Evolutionary conservation across 2,888 invertebrate genomes (phyloP).

Genomic region (Ypsolopha sequella): DNA sequence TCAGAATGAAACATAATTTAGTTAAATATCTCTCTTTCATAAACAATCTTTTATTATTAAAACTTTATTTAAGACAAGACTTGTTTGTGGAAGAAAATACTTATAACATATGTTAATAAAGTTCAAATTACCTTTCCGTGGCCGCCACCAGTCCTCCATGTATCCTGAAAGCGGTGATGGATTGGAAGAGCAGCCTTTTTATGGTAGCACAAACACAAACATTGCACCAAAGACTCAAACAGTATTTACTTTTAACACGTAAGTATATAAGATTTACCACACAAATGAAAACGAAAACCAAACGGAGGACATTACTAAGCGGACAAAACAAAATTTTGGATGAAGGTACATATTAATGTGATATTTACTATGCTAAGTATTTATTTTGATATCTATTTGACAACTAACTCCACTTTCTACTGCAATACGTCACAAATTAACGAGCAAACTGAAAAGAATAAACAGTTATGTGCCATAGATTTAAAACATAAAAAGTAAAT

Average conservation of each 20-base stretch:
- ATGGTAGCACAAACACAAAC: slow-evolving; percentile 72
- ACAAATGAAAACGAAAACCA: background rate
- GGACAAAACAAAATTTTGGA: background rate
- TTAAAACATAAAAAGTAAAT: slow-evolving; percentile 54
- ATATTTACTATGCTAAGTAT: background rate
- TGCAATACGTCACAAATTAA: no score
- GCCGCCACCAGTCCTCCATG: slow-evolving; percentile 98
- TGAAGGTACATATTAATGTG: background rate
- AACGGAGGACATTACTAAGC: background rate
- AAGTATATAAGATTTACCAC: background rate
- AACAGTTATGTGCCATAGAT: slow-evolving; percentile 30
- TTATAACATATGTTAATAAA: background rate
- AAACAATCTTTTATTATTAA: no score
- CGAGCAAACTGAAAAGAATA: slow-evolving; percentile 20
- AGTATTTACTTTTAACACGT: slow-evolving; percentile 57
- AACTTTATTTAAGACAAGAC: background rate
- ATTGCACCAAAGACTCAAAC: slow-evolving; percentile 63
- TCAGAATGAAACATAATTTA: no score
- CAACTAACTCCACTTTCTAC: no score
- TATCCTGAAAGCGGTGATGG: slow-evolving; percentile 96
- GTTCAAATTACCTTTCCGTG: slow-evolving; percentile 88
- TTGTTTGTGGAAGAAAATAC: background rate
- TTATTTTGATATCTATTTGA: no score
- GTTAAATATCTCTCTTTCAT: no score
- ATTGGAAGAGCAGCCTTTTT: slow-evolving; percentile 77